Evolutionary conservation across 1,140 invertebrate species (phyloP).

Genomic region (Plectus sambesii): DNA sequence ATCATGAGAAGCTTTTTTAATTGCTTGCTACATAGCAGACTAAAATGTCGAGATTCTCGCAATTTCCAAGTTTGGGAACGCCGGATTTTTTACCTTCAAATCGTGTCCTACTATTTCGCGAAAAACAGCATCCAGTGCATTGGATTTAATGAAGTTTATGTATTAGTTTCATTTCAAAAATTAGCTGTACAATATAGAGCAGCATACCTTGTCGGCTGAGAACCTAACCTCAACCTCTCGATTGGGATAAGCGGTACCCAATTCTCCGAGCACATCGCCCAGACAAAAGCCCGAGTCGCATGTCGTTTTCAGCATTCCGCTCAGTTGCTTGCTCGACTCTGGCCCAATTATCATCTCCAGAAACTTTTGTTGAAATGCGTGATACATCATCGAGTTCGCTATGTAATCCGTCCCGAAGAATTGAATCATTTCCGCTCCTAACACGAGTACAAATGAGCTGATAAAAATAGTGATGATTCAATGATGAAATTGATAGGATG

Average conservation of each 20-base stretch:
- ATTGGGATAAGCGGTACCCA: slow-evolving; percentile 40
- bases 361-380: slow-evolving; percentile 39
- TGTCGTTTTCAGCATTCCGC: slow-evolving; percentile 36
- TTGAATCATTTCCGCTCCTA: slow-evolving; percentile 42
- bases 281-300: slow-evolving; percentile 40
- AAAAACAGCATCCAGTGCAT: no score
- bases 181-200: background rate
- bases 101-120: no score
- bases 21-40: no score
- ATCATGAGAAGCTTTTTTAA: no score
- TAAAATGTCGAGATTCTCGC: no score
- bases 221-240: slow-evolving; percentile 42
- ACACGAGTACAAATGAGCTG: no score
- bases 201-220: slow-evolving; percentile 34
- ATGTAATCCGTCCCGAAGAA: slow-evolving; percentile 43
- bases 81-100: no score
- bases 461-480: no score
- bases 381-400: slow-evolving; percentile 45
- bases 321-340: slow-evolving; percentile 29
- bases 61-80: no score
- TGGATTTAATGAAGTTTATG: no score
- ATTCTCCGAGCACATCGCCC: slow-evolving; percentile 39
- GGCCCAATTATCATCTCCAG: slow-evolving; percentile 41
- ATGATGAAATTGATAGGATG: no score
- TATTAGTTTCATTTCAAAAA: no score